These are phyloP conservation scores for Elysia crispata DNA, from an alignment of 2,888 invertebrate species.

Conservation along the genomic window DNA sequence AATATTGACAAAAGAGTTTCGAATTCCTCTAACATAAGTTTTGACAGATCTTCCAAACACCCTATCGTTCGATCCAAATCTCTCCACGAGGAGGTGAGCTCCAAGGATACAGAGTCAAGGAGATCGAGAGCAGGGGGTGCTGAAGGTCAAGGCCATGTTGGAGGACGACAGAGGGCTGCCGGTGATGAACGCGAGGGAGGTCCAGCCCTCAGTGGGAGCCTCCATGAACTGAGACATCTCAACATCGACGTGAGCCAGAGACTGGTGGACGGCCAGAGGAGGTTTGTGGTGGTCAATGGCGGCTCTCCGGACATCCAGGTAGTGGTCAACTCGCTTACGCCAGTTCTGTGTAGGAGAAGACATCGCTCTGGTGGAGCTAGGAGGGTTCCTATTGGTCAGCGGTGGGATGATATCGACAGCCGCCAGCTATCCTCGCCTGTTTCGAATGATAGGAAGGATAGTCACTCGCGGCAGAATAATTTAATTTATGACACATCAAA, in stretches of 20 bases:
- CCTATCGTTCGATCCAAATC: slow-evolving; percentile 30
- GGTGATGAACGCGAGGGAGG: no score
- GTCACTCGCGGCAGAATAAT: background rate
- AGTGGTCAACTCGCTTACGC: slow-evolving; percentile 66
- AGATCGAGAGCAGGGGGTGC: background rate
- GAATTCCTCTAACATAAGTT: no score
- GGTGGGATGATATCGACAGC: background rate
- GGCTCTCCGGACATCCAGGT: slow-evolving; percentile 67
- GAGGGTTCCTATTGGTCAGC: background rate
- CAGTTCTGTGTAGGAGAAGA: slow-evolving; percentile 61
- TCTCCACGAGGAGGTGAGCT: slow-evolving; percentile 1
- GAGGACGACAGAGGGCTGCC: no score
- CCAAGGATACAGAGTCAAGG: background rate
- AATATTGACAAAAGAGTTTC: no score
- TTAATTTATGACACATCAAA: background rate
- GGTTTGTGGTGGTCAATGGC: slow-evolving; percentile 41
- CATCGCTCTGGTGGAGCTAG: slow-evolving; percentile 44
- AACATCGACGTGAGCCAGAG: slow-evolving; percentile 46
- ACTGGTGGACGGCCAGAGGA: slow-evolving; percentile 37
- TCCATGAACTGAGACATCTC: slow-evolving; percentile 38
- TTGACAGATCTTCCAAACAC: background rate
- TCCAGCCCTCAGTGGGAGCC: slow-evolving; percentile 27
- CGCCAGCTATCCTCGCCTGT: background rate
- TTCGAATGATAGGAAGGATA: background rate
- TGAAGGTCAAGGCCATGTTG: no score